Conservation (phyloP, 2,797 vertebrate genomes). For the Aplochiton taeniatus region DNA sequence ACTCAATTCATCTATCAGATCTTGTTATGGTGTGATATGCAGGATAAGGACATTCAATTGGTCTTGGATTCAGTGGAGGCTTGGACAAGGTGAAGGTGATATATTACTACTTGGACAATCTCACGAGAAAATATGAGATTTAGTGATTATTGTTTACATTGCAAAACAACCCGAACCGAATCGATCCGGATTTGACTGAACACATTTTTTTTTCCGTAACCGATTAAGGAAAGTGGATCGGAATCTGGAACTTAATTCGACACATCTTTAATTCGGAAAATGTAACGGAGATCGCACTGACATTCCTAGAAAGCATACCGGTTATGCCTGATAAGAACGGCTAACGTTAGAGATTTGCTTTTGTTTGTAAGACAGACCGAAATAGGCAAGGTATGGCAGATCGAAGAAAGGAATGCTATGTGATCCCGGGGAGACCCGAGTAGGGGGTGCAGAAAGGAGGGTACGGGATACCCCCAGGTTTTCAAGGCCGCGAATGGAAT, state of each 20-base stretch:
- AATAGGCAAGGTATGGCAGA: conserved; percentile 56
- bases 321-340: conserved; percentile 58
- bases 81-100: conserved; percentile 66
- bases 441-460: conserved; percentile 65
- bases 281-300: conserved; percentile 48
- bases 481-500: conserved; percentile 71
- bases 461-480: conserved; percentile 66
- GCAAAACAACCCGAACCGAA: conserved; percentile 86
- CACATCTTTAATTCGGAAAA: conserved; percentile 56
- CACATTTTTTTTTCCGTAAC: conserved; percentile 47
- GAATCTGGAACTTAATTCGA: conserved; percentile 69
- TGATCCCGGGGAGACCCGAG: conserved; percentile 64
- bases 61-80: conserved; percentile 63
- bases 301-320: conserved; percentile 48
- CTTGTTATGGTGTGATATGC: not conserved
- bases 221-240: conserved; percentile 48
- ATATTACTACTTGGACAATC: conserved; percentile 72
- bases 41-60: conserved; percentile 49
- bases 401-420: conserved; percentile 48
- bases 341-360: conserved; percentile 64
- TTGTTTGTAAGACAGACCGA: conserved; percentile 59
- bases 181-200: conserved; percentile 84
- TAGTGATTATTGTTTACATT: conserved; percentile 93
- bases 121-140: conserved; percentile 94
- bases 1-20: no score